These are phyloP conservation scores for Selenia dentaria DNA, from an alignment of 2,888 invertebrate species.

Conservation along the genomic window DNA sequence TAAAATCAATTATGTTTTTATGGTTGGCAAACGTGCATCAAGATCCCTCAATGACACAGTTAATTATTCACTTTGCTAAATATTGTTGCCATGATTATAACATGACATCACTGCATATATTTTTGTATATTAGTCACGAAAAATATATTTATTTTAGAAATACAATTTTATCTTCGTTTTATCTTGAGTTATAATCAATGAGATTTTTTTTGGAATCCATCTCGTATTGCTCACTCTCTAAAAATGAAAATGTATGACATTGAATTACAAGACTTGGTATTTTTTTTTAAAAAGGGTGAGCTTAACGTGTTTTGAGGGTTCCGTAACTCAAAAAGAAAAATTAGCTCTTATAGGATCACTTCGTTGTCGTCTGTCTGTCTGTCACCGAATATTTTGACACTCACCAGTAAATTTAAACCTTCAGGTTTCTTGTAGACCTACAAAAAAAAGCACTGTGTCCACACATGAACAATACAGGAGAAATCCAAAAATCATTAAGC, in stretches of 20 bases:
- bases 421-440: no score
- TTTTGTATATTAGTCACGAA: conserved; percentile 11
- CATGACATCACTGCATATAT: conserved; percentile 19
- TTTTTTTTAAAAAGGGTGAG: not conserved
- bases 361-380: no score
- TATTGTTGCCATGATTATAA: conserved; percentile 1
- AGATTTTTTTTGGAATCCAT: not conserved
- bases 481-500: no score
- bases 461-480: no score
- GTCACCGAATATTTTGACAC: no score
- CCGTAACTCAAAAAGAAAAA: no score
- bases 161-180: conserved; percentile 3
- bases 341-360: no score
- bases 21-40: conserved; percentile 3
- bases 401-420: no score
- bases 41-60: conserved; percentile 9
- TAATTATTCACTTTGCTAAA: not conserved
- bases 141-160: conserved; percentile 5
- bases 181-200: not conserved
- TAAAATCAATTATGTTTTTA: conserved; percentile 8
- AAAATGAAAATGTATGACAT: not conserved
- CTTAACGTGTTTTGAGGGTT: not conserved
- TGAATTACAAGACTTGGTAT: not conserved
- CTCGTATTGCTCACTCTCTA: not conserved
- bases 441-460: no score